Conservation (phyloP, 2,888 invertebrate species). For the Lasioglossum lativentre region DNA sequence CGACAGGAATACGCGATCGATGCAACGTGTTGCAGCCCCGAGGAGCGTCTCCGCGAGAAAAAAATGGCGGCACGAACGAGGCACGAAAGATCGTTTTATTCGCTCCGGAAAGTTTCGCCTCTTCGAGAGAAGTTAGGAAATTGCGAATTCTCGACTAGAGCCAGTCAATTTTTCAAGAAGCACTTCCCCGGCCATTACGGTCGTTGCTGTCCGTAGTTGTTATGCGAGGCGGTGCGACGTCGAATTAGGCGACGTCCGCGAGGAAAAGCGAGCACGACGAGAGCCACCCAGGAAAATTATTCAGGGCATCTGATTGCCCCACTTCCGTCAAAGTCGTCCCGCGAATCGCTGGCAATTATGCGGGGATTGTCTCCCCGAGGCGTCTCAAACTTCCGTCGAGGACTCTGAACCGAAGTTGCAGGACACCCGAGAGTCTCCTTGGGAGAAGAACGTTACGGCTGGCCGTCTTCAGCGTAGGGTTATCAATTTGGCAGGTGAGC, state of each 20-base stretch:
- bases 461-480: background rate
- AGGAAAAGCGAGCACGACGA: constrained; percentile 23
- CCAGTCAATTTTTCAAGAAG: constrained; percentile 5
- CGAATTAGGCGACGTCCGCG: constrained; percentile 44
- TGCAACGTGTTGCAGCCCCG: background rate
- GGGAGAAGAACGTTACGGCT: background rate
- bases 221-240: constrained; percentile 31
- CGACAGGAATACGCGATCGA: background rate
- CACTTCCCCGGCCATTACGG: background rate
- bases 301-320: constrained; percentile 54
- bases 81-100: background rate
- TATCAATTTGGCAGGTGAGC: constrained; percentile 8
- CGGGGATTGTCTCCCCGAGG: constrained; percentile 24
- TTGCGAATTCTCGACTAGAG: background rate
- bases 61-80: background rate
- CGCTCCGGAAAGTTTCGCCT: background rate
- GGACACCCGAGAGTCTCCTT: background rate
- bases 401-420: background rate
- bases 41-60: background rate
- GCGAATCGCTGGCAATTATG: constrained; percentile 46
- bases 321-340: constrained; percentile 51
- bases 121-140: background rate
- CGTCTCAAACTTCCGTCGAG: constrained; percentile 5
- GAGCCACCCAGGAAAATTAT: constrained; percentile 53
- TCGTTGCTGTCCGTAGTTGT: constrained; percentile 36